A percentile compares a stretch with the other conserved stretches of the same genome.
Conservation (phyloP, 2,888 invertebrate genomes). For the Eupithecia pulchellata region DNA sequence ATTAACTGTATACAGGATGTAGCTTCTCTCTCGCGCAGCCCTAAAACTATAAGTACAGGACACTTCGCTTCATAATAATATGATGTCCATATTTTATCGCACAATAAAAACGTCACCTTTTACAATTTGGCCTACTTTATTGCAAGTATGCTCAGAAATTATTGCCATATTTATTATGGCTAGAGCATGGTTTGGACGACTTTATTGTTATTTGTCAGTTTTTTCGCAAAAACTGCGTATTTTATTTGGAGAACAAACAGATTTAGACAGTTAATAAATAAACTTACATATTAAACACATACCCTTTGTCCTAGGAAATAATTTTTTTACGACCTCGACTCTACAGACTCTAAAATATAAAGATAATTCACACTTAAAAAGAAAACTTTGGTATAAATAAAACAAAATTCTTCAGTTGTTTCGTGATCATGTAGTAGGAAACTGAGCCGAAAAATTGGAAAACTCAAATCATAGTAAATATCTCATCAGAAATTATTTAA, state of each 20-base stretch:
- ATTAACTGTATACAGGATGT: neutral
- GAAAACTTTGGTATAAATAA: too few species aligned
- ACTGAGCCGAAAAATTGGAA: too few species aligned
- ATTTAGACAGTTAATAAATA: too few species aligned
- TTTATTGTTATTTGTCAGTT: conserved; percentile 43
- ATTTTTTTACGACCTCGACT: neutral
- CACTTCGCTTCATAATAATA: conserved; percentile 45
- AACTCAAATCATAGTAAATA: too few species aligned
- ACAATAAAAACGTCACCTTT: conserved; percentile 70
- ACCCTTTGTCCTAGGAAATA: neutral
- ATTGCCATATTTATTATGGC: conserved; percentile 73
- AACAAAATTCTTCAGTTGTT: too few species aligned
- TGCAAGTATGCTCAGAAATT: conserved; percentile 56
- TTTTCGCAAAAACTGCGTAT: conserved; percentile 32
- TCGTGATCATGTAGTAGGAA: too few species aligned
- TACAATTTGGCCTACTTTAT: conserved; percentile 69
- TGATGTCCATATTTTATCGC: conserved; percentile 67
- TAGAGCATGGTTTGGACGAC: conserved; percentile 57
- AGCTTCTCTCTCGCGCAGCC: neutral
- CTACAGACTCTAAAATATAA: neutral
- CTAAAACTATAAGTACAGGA: conserved; percentile 27
- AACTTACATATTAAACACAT: too few species aligned
- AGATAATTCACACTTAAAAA: too few species aligned
- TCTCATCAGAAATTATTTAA: too few species aligned
- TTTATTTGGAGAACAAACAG: too few species aligned